A percentile compares a stretch with the other conserved stretches of the same genome.
Conservation (phyloP, 2,113 vertebrate species). For the Aegithalos caudatus region DNA sequence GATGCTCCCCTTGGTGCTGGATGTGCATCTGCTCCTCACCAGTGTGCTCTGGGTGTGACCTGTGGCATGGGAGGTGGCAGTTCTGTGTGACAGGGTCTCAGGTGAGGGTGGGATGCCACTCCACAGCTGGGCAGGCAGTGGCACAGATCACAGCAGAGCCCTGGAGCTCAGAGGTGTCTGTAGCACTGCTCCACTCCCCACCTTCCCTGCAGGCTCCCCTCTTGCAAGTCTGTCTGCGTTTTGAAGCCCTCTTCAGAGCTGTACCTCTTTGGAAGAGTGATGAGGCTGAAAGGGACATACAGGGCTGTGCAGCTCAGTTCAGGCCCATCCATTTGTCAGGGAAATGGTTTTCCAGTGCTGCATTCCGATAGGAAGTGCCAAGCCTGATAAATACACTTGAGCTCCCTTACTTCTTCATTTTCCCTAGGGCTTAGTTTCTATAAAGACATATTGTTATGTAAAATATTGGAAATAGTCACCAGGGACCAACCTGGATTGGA, state of each 20-base stretch:
- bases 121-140: not conserved
- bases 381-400: not conserved
- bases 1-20: not conserved
- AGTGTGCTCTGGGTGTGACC: not conserved
- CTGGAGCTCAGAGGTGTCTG: not conserved
- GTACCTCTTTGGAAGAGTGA: not conserved
- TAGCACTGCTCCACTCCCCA: fast-evolving
- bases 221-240: not conserved
- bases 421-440: not conserved
- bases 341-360: slow-evolving; percentile 30
- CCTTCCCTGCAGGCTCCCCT: not conserved
- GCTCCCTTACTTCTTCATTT: not conserved
- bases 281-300: not conserved
- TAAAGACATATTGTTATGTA: slow-evolving; percentile 6
- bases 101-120: fast-evolving
- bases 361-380: not conserved
- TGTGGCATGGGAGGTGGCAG: fast-evolving
- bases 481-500: not conserved
- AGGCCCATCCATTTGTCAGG: not conserved
- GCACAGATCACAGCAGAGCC: not conserved
- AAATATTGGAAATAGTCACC: not conserved
- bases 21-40: not conserved
- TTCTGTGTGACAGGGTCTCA: not conserved
- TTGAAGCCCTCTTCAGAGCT: not conserved
- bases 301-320: not conserved